These are phyloP conservation scores for Aleiodes sp. DNA, from an alignment of 1,140 invertebrate species.

Conservation along the genomic window DNA sequence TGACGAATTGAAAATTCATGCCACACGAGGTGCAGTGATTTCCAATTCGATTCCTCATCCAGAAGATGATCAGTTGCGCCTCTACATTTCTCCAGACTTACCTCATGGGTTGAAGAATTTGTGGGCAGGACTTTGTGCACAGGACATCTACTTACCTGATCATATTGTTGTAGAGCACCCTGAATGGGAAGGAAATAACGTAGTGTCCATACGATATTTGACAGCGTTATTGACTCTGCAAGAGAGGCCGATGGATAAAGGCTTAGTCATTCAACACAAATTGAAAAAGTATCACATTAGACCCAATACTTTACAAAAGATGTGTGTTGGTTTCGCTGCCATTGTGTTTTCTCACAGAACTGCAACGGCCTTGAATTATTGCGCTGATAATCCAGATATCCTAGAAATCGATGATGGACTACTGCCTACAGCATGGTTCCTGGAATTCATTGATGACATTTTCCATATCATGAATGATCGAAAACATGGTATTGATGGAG, in stretches of 20 bases:
- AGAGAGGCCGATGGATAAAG: neutral
- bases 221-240: neutral
- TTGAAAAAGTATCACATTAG: neutral
- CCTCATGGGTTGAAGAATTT: slow-evolving; percentile 5
- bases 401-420: neutral
- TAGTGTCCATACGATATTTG: neutral
- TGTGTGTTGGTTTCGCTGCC: neutral
- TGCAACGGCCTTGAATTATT: neutral
- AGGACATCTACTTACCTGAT: neutral
- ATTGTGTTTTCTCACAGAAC: neutral
- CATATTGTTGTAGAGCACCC: neutral
- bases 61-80: neutral
- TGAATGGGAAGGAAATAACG: neutral
- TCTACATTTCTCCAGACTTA: slow-evolving; percentile 8
- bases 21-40: neutral
- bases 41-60: neutral
- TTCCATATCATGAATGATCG: slow-evolving; percentile 6
- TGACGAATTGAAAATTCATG: neutral
- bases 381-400: neutral
- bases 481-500: neutral
- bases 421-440: slow-evolving; percentile 10
- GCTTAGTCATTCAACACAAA: neutral
- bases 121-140: neutral
- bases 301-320: neutral
- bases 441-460: neutral